Percentiles rank a stretch among this genome's conserved stretches.
These are phyloP conservation scores for Epinephelus cyanopodus DNA, from an alignment of 2,113 vertebrate genomes.

Conservation along the genomic window DNA sequence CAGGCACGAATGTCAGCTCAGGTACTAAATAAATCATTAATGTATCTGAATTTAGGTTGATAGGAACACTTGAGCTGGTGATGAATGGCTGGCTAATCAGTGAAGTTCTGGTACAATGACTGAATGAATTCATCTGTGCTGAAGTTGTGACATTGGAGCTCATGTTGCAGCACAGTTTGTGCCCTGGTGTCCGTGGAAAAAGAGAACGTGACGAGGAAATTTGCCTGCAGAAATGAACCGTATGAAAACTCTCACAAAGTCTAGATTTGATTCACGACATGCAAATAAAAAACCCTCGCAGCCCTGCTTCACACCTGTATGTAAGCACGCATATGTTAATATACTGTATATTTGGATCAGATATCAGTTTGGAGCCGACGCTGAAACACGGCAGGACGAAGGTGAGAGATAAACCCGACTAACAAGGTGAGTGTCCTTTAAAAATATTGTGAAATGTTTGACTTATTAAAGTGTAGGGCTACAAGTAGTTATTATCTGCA, in stretches of 20 bases:
- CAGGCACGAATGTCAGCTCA: neutral
- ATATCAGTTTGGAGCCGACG: neutral
- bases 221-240: slow-evolving; percentile 16
- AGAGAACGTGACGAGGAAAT: neutral
- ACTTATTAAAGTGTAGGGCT: no score
- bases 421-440: neutral
- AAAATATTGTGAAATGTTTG: no score
- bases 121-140: neutral
- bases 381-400: neutral
- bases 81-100: no score
- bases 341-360: neutral
- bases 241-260: neutral
- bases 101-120: no score
- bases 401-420: neutral
- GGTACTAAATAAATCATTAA: neutral
- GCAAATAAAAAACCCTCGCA: neutral
- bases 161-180: neutral
- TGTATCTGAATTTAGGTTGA: no score
- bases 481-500: no score
- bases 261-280: neutral
- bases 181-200: neutral
- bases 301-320: neutral
- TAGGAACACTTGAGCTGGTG: no score
- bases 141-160: neutral
- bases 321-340: neutral